These are phyloP conservation scores for Tetramorium simillimum DNA, from an alignment of 1,140 invertebrate species.

Conservation along the genomic window DNA sequence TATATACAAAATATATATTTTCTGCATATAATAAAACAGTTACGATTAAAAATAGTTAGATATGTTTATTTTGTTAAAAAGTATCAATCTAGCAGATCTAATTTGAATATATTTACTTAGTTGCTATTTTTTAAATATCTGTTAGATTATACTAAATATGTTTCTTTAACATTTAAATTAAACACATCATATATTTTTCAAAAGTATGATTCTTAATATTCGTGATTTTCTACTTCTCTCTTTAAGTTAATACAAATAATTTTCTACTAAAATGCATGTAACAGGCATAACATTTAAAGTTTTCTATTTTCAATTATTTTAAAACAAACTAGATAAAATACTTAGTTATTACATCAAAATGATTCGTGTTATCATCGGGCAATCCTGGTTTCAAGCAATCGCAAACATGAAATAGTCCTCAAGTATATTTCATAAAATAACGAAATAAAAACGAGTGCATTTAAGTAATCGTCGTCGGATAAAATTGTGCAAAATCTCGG, in stretches of 20 bases:
- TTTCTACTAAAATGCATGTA: background rate
- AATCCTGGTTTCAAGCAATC: background rate
- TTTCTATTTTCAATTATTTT: background rate
- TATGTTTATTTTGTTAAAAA: background rate
- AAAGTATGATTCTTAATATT: background rate
- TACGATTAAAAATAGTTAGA: background rate
- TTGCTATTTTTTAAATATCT: too few species aligned
- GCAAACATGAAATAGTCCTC: background rate
- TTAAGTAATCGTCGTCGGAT: background rate
- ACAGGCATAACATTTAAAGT: background rate
- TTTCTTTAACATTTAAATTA: background rate
- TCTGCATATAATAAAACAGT: background rate
- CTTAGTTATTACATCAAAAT: background rate
- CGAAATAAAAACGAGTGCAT: background rate
- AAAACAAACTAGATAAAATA: background rate
- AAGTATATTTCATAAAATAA: background rate
- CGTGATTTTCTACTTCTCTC: background rate
- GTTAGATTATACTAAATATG: too few species aligned
- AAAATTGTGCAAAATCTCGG: background rate
- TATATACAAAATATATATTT: background rate
- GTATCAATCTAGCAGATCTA: background rate
- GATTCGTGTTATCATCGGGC: background rate
- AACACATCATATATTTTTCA: background rate
- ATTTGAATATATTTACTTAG: too few species aligned
- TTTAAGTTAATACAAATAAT: slow-evolving; percentile 5